These are phyloP conservation scores for Pseudois nayaur DNA, from an alignment of 2,113 vertebrate genomes.

Conservation along the genomic window DNA sequence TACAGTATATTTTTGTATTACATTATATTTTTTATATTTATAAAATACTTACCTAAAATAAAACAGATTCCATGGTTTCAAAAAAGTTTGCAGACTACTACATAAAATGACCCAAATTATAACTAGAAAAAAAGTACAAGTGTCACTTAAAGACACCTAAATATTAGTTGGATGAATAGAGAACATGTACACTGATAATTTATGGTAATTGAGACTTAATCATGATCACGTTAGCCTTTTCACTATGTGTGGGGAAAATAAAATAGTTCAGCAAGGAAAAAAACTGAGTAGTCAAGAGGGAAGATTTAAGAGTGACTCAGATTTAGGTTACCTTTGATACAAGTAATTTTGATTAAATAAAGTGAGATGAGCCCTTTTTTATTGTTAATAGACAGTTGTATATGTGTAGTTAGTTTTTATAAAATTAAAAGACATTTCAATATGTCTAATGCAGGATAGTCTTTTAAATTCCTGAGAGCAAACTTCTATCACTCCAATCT, in stretches of 20 bases:
- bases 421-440: background rate
- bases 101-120: background rate
- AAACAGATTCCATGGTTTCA: background rate
- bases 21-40: background rate
- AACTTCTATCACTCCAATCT: background rate
- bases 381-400: background rate
- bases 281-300: background rate
- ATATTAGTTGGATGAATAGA: constrained; percentile 4
- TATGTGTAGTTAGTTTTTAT: background rate
- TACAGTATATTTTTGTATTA: background rate
- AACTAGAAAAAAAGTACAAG: background rate
- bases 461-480: background rate
- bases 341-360: constrained; percentile 35
- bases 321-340: background rate
- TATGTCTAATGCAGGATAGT: background rate
- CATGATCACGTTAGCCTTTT: constrained; percentile 14
- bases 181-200: constrained; percentile 5
- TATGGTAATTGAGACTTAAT: background rate
- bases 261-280: background rate
- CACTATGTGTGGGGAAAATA: background rate
- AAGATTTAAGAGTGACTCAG: background rate
- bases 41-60: background rate
- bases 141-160: constrained; percentile 31
- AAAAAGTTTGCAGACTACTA: background rate
- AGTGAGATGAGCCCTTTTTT: background rate